Evolutionary conservation across 2,113 vertebrate species (phyloP).

Genomic region (Pteropus alecto): DNA sequence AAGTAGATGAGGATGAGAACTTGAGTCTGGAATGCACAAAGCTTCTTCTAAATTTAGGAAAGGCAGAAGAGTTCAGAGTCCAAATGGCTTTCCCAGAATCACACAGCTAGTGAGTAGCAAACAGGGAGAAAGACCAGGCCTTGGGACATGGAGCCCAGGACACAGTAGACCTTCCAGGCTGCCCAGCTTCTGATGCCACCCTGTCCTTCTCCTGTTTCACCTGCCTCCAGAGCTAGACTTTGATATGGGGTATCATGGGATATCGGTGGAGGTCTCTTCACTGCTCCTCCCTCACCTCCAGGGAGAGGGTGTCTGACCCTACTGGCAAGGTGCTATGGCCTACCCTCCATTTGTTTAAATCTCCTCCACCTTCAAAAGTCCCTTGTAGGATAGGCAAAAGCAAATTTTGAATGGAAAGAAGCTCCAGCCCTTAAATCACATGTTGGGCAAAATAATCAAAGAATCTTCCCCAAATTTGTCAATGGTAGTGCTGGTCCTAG

Average conservation of each 20-base stretch:
- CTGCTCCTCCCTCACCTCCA: neutral
- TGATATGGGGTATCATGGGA: rapidly evolving
- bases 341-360: neutral
- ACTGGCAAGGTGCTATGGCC: neutral
- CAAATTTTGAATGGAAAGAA: conserved; percentile 4
- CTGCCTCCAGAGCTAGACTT: neutral
- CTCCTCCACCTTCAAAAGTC: neutral
- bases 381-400: neutral
- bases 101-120: neutral
- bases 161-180: neutral
- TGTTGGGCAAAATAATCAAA: conserved; percentile 75
- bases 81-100: neutral
- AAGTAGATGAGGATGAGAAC: neutral
- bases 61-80: neutral
- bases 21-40: neutral
- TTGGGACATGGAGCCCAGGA: neutral
- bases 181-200: neutral
- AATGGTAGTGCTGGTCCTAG: conserved; percentile 50
- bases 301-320: neutral
- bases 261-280: neutral
- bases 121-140: too few relatives aligned
- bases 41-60: neutral
- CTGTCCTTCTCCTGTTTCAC: neutral
- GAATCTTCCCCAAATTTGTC: conserved; percentile 65
- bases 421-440: conserved; percentile 61